Evolutionary conservation across 2,113 vertebrate species (phyloP).

Genomic region (Lepisosteus osseus): DNA sequence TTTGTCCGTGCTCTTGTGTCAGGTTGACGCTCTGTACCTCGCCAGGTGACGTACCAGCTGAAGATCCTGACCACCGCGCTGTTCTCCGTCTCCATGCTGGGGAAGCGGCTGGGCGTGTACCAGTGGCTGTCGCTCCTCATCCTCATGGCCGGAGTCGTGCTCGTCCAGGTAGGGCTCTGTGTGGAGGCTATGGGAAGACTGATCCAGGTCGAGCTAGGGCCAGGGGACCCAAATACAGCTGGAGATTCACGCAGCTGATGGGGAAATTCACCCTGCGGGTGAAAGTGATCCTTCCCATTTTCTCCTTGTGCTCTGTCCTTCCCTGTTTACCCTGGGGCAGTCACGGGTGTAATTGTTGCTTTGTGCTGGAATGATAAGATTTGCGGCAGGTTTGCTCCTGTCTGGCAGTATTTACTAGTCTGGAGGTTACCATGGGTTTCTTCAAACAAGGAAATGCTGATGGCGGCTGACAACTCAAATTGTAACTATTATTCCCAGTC

Average conservation of each 20-base stretch:
- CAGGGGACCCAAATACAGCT: no score
- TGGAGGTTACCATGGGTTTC: no score
- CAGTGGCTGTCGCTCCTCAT: slow-evolving; percentile 94
- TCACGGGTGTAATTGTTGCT: not conserved
- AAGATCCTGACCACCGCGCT: slow-evolving; percentile 97
- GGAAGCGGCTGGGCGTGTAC: slow-evolving; percentile 83
- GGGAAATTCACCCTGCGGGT: not conserved
- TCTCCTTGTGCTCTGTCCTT: not conserved
- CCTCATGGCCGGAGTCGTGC: slow-evolving; percentile 88
- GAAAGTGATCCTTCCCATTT: not conserved
- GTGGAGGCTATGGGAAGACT: no score
- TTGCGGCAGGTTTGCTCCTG: no score
- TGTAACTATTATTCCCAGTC: no score
- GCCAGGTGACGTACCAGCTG: slow-evolving; percentile 93
- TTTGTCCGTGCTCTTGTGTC: slow-evolving; percentile 1
- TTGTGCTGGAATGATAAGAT: not conserved
- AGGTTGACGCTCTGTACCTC: not conserved
- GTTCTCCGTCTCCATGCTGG: slow-evolving; percentile 96
- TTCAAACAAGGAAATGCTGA: no score
- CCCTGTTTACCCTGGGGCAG: not conserved
- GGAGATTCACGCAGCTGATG: no score
- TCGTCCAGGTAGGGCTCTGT: slow-evolving; percentile 83
- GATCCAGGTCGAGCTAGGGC: no score
- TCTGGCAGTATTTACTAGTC: no score
- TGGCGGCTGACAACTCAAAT: no score